Base-by-base conservation (phyloP, 1,140 invertebrate genomes). In the Drosophila eugracilis region DNA sequence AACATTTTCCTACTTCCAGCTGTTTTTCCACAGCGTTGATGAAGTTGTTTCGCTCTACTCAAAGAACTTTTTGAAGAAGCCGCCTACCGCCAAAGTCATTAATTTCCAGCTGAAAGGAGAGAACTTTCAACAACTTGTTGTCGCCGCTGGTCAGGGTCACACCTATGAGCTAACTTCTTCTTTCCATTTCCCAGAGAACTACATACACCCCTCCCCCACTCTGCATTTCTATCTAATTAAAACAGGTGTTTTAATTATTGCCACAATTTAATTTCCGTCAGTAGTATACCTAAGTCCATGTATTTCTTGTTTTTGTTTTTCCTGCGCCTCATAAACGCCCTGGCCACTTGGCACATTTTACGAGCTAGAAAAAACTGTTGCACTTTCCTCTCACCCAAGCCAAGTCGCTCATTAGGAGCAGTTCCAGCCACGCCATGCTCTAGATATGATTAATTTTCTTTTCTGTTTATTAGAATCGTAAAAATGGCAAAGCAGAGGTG, bases 221-320 rank as follows among this genome's bases (percentile, higher is more conserved):
- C n/a, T 66, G 58, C 70, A 83, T 88, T 83, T 83, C 70, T 55
- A 78, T 88, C 62, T 88, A 88, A 88, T 88, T 88, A 88, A 88
- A 88, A 88, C 83, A 88, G 83, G 83, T 88, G 83, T 88, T 88
- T 88, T 89, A 88, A 88, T 83, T 88, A 88, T 88, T 83, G 83
- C 63, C 62, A 69, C 77, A 75, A 86, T 86, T 86, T 86, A 81
- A 86, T 86, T 86, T 63, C 71, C 60, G n/a, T 49, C 26, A 34
- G 41, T 52, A 34, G 41, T 52, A 7, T 48, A 36, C 14, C 10
- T 5, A 28, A n/a, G 32, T 26, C 12, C 17, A 10, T 55, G 42
- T 59, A 22, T 37, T 36, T 34, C 19, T 19, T 17, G 22, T 26
- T 21, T 42, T 41, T 58, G 32, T 59, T 22, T 7, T 59, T 63